These are phyloP conservation scores for Acestrorhynchus altus DNA, from an alignment of 2,797 vertebrate genomes.

Conservation along the genomic window DNA sequence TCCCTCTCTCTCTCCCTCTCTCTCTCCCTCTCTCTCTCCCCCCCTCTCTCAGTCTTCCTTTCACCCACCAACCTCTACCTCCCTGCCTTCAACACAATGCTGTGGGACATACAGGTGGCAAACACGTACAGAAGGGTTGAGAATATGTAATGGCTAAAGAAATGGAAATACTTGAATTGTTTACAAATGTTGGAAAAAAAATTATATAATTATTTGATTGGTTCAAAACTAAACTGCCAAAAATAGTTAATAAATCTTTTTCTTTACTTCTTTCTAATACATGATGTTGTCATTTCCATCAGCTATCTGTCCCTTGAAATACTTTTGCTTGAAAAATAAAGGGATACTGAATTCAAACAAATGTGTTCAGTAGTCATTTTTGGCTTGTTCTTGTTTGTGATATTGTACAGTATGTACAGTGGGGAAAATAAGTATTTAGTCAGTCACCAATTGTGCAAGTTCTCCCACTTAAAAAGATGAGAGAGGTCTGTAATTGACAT, in stretches of 20 bases:
- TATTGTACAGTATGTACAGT: too few species aligned
- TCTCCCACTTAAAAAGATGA: too few species aligned
- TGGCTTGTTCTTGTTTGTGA: background rate
- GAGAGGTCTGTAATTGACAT: too few species aligned
- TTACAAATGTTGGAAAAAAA: constrained; percentile 10
- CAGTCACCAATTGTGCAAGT: too few species aligned
- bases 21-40: background rate
- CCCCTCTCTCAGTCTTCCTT: background rate
- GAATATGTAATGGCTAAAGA: constrained; percentile 12
- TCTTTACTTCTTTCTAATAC: background rate
- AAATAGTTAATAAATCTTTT: background rate
- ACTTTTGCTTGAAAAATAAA: constrained; percentile 35
- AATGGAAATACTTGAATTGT: background rate
- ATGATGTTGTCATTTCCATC: background rate
- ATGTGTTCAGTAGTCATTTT: constrained; percentile 37
- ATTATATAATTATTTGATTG: background rate
- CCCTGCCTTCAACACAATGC: constrained; percentile 18
- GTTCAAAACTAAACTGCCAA: constrained; percentile 11
- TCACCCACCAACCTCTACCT: background rate
- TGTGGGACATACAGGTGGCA: constrained; percentile 37
- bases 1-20: background rate
- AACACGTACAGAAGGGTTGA: constrained; percentile 21
- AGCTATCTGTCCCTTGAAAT: background rate
- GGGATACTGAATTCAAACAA: constrained; percentile 10
- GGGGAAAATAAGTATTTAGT: too few species aligned